Conservation (phyloP, 2,797 vertebrate species). For the Xiphophorus birchmanni region DNA sequence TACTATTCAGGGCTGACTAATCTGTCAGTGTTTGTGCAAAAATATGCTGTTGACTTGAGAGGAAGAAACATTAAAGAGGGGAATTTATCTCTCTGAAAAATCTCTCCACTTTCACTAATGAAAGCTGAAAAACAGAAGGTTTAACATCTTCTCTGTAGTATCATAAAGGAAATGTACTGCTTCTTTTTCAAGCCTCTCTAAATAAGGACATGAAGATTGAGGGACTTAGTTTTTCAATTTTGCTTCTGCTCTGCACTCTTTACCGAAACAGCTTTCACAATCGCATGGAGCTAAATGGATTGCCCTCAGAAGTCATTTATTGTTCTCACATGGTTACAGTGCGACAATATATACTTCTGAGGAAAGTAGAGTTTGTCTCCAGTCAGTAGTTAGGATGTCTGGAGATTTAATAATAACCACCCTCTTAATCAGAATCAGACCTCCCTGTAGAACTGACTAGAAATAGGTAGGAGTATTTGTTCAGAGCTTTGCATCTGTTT, state of each 20-base stretch:
- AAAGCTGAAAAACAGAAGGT: slow-evolving; percentile 22
- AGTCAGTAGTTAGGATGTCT: slow-evolving; percentile 54
- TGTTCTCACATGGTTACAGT: slow-evolving; percentile 38
- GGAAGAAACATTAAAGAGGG: slow-evolving; percentile 35
- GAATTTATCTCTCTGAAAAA: slow-evolving; percentile 54
- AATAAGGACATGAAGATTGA: slow-evolving; percentile 26
- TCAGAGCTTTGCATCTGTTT: slow-evolving; percentile 44
- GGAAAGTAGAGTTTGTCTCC: slow-evolving; percentile 21
- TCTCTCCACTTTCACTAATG: slow-evolving; percentile 34
- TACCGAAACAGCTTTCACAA: slow-evolving; percentile 33
- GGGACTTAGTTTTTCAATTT: slow-evolving; percentile 34
- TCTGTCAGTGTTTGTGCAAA: slow-evolving; percentile 49
- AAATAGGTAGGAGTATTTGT: slow-evolving; percentile 53
- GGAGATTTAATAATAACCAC: slow-evolving; percentile 39
- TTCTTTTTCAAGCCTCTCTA: slow-evolving; percentile 30
- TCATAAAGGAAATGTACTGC: slow-evolving; percentile 27
- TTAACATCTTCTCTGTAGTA: slow-evolving; percentile 32
- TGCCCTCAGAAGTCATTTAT: slow-evolving; percentile 31
- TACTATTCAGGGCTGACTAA: slow-evolving; percentile 51
- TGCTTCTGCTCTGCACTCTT: slow-evolving; percentile 22
- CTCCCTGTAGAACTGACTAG: slow-evolving; percentile 51
- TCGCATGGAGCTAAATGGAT: slow-evolving; percentile 30
- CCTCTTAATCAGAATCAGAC: slow-evolving; percentile 2
- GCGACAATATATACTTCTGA: slow-evolving; percentile 18
- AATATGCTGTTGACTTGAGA: slow-evolving; percentile 39